phyloP scores from a whole-genome alignment of 2,113 vertebrate species.

The Cranoglanis bouderius region DNA sequence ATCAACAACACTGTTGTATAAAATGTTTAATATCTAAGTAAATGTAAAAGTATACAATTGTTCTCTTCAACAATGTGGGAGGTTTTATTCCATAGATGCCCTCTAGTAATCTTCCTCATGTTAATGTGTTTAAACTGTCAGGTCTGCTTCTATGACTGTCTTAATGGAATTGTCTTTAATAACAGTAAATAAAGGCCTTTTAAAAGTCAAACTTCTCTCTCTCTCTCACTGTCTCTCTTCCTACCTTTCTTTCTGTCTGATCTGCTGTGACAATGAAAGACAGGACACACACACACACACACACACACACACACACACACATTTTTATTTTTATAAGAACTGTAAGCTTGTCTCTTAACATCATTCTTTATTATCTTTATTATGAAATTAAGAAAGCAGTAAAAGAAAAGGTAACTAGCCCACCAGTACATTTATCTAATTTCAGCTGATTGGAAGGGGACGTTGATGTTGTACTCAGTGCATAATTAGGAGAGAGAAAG shows the following conservation, averaged over 20 bases:
- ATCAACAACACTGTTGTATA: not conserved
- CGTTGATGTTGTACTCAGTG: not conserved
- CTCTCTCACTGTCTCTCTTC: not conserved
- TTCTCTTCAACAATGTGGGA: not conserved
- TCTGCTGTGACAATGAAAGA: constrained; percentile 36
- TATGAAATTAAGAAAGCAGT: not conserved
- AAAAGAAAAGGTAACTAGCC: constrained; percentile 1
- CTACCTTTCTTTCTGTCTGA: constrained; percentile 1
- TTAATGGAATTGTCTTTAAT: not conserved
- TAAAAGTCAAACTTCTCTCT: not conserved
- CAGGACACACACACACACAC: constrained; percentile 6
- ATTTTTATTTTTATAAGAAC: not conserved
- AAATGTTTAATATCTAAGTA: not conserved
- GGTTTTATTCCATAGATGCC: not conserved
- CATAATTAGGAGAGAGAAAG: constrained; percentile 26
- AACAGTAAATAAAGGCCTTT: not conserved
- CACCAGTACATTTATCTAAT: constrained; percentile 17
- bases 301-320: not conserved
- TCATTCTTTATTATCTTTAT: not conserved
- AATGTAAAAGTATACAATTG: not conserved
- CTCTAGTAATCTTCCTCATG: not conserved
- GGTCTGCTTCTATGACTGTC: not conserved
- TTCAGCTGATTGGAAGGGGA: not conserved
- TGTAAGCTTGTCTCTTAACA: not conserved
- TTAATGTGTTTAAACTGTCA: not conserved